phyloP scores from a whole-genome alignment of 2,797 vertebrate genomes.

The Avahi laniger region DNA sequence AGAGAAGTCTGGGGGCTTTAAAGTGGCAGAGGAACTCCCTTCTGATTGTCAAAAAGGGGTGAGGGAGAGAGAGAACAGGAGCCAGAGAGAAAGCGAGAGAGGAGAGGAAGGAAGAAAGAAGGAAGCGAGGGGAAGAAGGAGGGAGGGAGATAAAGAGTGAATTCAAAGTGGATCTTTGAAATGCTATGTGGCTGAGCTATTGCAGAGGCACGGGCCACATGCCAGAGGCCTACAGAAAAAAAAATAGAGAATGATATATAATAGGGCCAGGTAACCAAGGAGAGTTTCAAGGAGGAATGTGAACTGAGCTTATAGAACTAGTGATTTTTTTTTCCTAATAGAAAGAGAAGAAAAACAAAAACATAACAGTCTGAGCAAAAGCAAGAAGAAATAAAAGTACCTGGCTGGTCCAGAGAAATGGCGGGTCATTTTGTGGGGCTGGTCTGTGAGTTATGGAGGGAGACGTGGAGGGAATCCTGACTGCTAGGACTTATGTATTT shows the following conservation, averaged over 20 bases:
- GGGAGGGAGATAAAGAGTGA: not conserved
- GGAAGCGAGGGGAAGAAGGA: not conserved
- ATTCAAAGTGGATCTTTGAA: not conserved
- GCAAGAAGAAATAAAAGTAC: not conserved
- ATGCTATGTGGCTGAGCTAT: not conserved
- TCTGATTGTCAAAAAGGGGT: not conserved
- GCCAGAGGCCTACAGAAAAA: not conserved
- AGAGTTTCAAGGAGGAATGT: not conserved
- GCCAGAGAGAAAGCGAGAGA: not conserved
- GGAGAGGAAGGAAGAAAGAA: not conserved
- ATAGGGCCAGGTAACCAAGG: not conserved
- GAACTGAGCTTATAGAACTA: conserved; percentile 19
- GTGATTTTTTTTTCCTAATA: not conserved
- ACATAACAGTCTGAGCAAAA: not conserved
- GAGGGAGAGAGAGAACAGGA: not conserved
- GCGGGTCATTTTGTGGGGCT: not conserved
- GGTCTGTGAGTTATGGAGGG: not conserved
- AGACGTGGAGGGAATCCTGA: rapidly evolving
- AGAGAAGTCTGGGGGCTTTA: not conserved
- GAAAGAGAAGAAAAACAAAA: conserved; percentile 11
- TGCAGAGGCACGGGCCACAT: not conserved
- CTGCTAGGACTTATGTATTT: not conserved
- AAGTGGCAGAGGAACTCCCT: not conserved
- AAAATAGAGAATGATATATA: not conserved
- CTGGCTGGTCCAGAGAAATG: not conserved